Percentiles rank a stretch among this genome's conserved stretches.
These are phyloP conservation scores for Enoplosus armatus DNA, from an alignment of 2,797 vertebrate species.

Conservation along the genomic window DNA sequence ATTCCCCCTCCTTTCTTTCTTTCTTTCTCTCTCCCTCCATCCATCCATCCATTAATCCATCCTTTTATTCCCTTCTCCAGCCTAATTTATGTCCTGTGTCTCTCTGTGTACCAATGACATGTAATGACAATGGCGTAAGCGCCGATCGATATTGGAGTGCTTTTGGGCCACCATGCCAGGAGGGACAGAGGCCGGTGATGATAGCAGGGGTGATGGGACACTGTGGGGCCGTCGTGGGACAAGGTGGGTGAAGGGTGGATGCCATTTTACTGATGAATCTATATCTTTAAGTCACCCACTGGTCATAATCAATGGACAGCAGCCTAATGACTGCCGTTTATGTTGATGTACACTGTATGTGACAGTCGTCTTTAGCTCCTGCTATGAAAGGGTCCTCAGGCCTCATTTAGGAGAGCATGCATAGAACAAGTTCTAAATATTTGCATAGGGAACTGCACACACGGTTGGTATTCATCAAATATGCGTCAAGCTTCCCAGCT, in stretches of 20 bases:
- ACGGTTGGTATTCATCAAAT: conserved; percentile 23
- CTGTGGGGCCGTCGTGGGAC: conserved; percentile 30
- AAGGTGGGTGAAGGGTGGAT: conserved; percentile 38
- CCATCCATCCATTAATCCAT: neutral
- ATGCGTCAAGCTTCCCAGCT: neutral
- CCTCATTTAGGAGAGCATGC: conserved; percentile 17
- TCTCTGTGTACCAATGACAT: conserved; percentile 55
- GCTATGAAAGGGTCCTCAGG: conserved; percentile 16
- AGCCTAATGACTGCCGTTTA: conserved; percentile 42
- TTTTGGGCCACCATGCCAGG: conserved; percentile 25
- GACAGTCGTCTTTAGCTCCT: conserved; percentile 37
- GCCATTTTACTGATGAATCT: conserved; percentile 67
- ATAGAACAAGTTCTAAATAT: conserved; percentile 7
- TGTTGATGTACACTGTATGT: conserved; percentile 34
- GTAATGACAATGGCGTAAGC: conserved; percentile 58
- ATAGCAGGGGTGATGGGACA: conserved; percentile 53
- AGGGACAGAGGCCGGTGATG: conserved; percentile 38
- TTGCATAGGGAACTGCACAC: neutral
- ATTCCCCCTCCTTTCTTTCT: neutral
- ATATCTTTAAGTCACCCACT: conserved; percentile 28
- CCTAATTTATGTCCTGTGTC: conserved; percentile 39
- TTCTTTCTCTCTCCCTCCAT: neutral
- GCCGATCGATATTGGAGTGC: conserved; percentile 47
- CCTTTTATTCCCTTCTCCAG: neutral
- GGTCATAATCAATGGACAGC: conserved; percentile 39